A percentile compares a stretch with the other conserved stretches of the same genome.
Evolutionary conservation across 2,797 vertebrate genomes (phyloP).

Genomic region (Okamejei kenojei): DNA sequence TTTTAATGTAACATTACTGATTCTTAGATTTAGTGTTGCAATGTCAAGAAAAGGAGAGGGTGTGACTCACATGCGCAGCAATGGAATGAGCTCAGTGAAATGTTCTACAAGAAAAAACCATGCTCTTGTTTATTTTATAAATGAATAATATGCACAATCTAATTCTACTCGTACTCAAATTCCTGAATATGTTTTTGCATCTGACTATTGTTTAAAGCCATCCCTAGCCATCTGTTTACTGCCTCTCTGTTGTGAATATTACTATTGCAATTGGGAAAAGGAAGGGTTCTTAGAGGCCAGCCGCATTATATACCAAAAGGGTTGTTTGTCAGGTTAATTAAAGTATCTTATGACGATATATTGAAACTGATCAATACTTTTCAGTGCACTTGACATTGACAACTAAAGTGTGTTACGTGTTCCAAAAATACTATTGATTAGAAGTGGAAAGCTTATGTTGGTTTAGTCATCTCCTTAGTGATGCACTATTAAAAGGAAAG

Average conservation of each 20-base stretch:
- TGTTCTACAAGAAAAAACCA: no score
- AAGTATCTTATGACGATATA: constrained; percentile 6
- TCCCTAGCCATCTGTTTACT: neutral
- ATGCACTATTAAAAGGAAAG: neutral
- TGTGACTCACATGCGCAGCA: no score
- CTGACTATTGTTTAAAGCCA: neutral
- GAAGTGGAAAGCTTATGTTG: neutral
- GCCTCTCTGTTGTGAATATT: neutral
- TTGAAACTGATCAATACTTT: constrained; percentile 6
- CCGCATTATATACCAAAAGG: neutral
- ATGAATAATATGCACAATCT: neutral
- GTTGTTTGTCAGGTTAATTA: neutral
- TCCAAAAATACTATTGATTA: constrained; percentile 1
- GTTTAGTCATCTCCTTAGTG: neutral
- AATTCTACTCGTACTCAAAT: neutral
- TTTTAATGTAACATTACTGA: no score
- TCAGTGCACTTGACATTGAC: neutral
- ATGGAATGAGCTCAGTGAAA: no score
- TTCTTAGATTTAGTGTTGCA: no score
- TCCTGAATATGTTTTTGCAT: neutral
- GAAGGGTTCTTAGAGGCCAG: neutral
- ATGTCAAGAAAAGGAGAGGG: no score
- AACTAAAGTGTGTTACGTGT: neutral
- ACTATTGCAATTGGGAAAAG: neutral
- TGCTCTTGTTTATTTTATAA: neutral